Percentiles rank a stretch among this genome's conserved stretches.
These are phyloP conservation scores for Chloroceryle inda DNA, from an alignment of 2,797 vertebrate species.

Conservation along the genomic window DNA sequence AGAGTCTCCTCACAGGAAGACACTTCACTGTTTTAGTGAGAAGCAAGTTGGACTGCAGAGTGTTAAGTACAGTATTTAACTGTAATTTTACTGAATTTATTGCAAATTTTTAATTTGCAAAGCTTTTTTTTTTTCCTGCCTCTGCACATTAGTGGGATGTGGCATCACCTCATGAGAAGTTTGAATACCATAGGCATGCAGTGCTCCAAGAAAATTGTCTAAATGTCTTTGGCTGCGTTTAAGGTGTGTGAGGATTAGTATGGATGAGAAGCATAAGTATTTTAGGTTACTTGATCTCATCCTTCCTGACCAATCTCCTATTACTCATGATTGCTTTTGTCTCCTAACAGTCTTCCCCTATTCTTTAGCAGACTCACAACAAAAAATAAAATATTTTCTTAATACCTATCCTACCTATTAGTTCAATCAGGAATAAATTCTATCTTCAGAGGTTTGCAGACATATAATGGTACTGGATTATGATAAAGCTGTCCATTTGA, in stretches of 20 bases:
- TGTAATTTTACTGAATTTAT: neutral
- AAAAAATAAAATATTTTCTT: neutral
- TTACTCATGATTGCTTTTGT: neutral
- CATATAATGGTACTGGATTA: neutral
- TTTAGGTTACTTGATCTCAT: neutral
- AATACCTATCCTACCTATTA: neutral
- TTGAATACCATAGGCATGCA: neutral
- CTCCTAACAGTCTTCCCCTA: neutral
- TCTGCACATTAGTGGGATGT: neutral
- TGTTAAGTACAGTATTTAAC: neutral
- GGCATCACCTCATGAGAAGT: neutral
- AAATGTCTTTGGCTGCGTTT: neutral
- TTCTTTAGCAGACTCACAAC: neutral
- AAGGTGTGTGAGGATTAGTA: neutral
- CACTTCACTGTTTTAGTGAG: neutral
- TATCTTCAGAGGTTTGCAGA: neutral
- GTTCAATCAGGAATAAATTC: slow-evolving; percentile 1
- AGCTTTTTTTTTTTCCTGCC: neutral
- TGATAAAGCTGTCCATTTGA: neutral
- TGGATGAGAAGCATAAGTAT: neutral
- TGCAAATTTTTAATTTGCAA: neutral
- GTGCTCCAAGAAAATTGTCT: neutral
- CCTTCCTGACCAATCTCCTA: neutral
- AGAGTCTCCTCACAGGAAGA: neutral
- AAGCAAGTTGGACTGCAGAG: neutral